phyloP scores from a whole-genome alignment of 2,888 invertebrate species.

The Melikaiella ostensackeni region DNA sequence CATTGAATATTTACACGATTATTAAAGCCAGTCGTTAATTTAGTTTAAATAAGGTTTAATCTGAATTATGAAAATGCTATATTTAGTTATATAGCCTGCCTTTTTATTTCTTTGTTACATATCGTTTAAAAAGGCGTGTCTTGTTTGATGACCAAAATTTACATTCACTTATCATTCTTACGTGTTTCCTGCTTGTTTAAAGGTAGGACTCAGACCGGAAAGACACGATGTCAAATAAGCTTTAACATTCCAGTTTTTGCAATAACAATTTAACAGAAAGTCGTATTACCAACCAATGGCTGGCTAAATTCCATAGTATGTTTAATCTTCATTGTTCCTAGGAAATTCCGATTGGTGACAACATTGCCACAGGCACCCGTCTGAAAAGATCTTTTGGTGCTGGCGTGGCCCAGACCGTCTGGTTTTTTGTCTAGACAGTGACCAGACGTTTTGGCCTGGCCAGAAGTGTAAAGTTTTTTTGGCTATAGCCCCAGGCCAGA shows the following conservation, averaged over 20 bases:
- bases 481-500: too few species aligned
- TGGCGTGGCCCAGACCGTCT: too few species aligned
- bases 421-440: too few species aligned
- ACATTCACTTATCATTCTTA: neutral
- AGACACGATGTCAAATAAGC: neutral
- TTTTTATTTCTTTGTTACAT: neutral
- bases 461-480: too few species aligned
- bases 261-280: neutral
- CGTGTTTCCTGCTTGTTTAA: neutral
- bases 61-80: too few species aligned
- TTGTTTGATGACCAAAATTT: neutral
- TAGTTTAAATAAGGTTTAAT: too few species aligned
- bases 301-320: neutral
- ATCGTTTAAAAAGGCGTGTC: neutral
- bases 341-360: neutral
- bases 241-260: neutral
- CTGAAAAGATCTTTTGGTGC: too few species aligned
- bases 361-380: neutral
- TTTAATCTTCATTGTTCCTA: neutral
- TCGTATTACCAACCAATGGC: neutral
- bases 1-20: neutral
- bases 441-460: too few species aligned
- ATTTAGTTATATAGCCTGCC: too few species aligned
- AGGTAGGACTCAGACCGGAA: neutral
- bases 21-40: neutral